Base-by-base conservation (phyloP, 1,140 invertebrate genomes). In the Leptopilina boulardi region DNA sequence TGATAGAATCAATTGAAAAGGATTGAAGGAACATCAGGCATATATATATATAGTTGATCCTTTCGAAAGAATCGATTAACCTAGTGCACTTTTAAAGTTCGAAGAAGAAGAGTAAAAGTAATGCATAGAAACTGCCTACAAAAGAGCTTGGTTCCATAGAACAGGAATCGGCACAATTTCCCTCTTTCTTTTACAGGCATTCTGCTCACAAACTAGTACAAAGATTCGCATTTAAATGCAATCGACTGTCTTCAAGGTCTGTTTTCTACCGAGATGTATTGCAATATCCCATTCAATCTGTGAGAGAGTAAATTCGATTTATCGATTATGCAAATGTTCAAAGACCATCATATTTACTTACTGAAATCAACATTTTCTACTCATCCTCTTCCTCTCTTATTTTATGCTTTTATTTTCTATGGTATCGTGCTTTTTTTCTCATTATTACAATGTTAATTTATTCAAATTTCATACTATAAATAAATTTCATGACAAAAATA, bases 101-200 rank as follows among this genome's bases (percentile, higher is more conserved):
- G 3, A 56, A 21, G 19, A 23, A 23, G 54, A 56, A 56, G 54
- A 56, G 41, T 42, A 42, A 42, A 23, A 30, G 75, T 38, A 42
- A 71, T 71, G 70, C 44, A 76, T 72, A 72, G 75, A 76, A 76
- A 72, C 70, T 72, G 34, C 47, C 71, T 38, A 21, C 71, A 38
- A 74, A 74, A 74, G 54, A 74, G 19, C 19, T 26, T 10, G 54
- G 9, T 26, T 6, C 19, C 21, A 56, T 2, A 56, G 54, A 56
- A 56, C 21, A 56, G n/a, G 54, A 11, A 56, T 56, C 54, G 21
- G 54, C 54, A 56, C 54, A 23, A 56, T 56, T 56, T 56, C 54
- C 54, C 21, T 56, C 19, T 23, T 56, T 56, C 54, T 56, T 56
- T 10, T 23, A 23, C 15, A 51, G 47, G 47, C 47, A 51, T 19